Conservation (phyloP, 1,140 invertebrate genomes). For the Philotrypesis tridentata region DNA sequence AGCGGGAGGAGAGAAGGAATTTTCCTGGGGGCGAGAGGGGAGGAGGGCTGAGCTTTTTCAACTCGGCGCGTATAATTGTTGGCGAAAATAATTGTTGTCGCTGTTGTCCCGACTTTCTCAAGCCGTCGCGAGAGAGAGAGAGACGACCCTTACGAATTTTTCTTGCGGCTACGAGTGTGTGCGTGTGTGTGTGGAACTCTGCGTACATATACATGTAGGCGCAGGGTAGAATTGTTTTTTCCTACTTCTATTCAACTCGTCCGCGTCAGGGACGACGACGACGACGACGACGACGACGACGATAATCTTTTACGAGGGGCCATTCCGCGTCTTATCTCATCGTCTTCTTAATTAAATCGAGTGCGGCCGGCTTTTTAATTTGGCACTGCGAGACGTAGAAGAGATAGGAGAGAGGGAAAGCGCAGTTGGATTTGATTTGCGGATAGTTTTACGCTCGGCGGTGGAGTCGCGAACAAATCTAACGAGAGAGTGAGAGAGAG, state of each 20-base stretch:
- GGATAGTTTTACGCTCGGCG: not conserved
- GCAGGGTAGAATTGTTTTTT: no score
- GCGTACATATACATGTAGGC: no score
- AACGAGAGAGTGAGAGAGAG: not conserved
- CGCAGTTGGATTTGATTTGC: conserved; percentile 7
- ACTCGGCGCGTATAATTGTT: not conserved
- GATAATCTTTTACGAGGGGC: not conserved
- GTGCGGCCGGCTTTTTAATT: conserved; percentile 2
- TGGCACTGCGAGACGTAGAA: not conserved
- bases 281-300: not conserved
- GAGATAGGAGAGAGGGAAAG: not conserved
- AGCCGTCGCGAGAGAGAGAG: no score
- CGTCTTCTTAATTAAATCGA: conserved; percentile 10
- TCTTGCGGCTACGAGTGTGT: no score
- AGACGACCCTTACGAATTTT: not conserved
- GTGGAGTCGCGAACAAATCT: not conserved
- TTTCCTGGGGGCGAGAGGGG: not conserved
- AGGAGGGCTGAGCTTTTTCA: not conserved
- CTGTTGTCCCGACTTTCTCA: not conserved
- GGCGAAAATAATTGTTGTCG: not conserved
- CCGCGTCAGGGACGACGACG: no score
- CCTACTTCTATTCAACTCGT: no score
- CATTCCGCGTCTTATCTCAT: not conserved
- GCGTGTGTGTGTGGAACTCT: no score
- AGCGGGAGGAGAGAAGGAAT: not conserved